A percentile compares a stretch with the other conserved stretches of the same genome.
phyloP scores from a whole-genome alignment of 2,797 vertebrate species.

The Graptemys geographica region DNA sequence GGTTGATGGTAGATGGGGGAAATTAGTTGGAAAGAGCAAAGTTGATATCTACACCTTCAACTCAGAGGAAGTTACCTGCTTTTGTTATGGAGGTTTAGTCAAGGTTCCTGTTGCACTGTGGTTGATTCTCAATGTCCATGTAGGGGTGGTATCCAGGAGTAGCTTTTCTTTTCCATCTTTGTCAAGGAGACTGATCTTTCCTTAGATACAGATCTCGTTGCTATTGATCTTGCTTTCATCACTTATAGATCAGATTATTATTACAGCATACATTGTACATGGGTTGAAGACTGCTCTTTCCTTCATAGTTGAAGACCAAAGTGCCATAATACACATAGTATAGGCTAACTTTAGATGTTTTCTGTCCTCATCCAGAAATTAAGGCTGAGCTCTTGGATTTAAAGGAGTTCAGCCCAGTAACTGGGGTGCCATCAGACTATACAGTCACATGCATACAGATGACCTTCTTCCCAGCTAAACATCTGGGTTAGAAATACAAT shows the following conservation, averaged over 20 bases:
- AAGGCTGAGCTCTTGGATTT: too few species aligned
- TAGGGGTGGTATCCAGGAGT: neutral
- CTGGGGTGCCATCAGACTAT: neutral
- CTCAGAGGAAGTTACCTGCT: neutral
- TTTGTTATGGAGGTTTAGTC: rapidly evolving
- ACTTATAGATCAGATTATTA: neutral
- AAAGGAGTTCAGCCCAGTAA: neutral
- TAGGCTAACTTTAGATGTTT: too few species aligned
- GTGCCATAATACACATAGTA: too few species aligned
- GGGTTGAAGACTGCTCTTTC: neutral
- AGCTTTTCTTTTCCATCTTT: neutral
- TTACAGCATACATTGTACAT: neutral
- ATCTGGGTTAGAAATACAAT: neutral
- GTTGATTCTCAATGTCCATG: neutral
- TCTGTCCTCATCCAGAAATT: too few species aligned
- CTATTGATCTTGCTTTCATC: neutral
- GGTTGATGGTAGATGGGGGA: neutral
- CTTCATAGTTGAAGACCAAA: too few species aligned
- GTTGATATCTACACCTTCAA: neutral
- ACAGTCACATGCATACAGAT: neutral
- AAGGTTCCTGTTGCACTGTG: neutral
- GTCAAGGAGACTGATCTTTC: neutral
- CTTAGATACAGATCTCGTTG: neutral
- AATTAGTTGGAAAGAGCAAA: neutral
- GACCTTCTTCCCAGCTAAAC: neutral